phyloP scores from a whole-genome alignment of 2,888 invertebrate genomes.

The Dexiosoma caninum region DNA sequence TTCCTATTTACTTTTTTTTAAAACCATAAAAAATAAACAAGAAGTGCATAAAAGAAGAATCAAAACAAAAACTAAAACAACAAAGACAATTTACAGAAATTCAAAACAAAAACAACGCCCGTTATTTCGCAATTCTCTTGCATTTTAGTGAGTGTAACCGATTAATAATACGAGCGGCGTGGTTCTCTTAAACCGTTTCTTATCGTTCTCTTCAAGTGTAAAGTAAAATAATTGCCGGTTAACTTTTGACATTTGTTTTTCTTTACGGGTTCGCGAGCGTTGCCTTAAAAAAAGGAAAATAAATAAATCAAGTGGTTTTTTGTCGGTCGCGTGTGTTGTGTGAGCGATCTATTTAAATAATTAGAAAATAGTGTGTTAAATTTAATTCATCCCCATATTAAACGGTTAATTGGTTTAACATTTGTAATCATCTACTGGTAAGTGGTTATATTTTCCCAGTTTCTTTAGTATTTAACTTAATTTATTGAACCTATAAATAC shows the following conservation, averaged over 20 bases:
- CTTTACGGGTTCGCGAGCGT: conserved; percentile 4
- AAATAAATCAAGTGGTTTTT: background rate
- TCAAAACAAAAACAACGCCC: conserved; percentile 60
- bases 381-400: conserved; percentile 40
- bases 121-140: conserved; percentile 1
- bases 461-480: background rate
- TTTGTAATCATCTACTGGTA: conserved; percentile 48
- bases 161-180: background rate
- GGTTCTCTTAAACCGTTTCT: conserved; percentile 37
- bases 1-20: background rate
- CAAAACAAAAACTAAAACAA: background rate
- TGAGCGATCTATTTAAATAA: conserved; percentile 32
- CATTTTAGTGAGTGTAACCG: background rate
- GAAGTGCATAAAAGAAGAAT: conserved; percentile 28
- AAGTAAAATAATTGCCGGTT: conserved; percentile 49
- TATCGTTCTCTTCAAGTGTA: conserved; percentile 23
- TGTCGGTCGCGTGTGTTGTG: conserved; percentile 4
- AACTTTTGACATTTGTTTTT: conserved; percentile 57
- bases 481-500: no score
- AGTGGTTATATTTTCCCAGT: conserved; percentile 42
- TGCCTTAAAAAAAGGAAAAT: conserved; percentile 2
- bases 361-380: conserved; percentile 41
- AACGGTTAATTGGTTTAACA: conserved; percentile 58
- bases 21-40: conserved; percentile 1
- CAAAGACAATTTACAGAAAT: conserved; percentile 29